Percentiles rank a stretch among this genome's conserved stretches.
Conservation (phyloP, 2,113 vertebrate species). For the Epinephelus fuscoguttatus region DNA sequence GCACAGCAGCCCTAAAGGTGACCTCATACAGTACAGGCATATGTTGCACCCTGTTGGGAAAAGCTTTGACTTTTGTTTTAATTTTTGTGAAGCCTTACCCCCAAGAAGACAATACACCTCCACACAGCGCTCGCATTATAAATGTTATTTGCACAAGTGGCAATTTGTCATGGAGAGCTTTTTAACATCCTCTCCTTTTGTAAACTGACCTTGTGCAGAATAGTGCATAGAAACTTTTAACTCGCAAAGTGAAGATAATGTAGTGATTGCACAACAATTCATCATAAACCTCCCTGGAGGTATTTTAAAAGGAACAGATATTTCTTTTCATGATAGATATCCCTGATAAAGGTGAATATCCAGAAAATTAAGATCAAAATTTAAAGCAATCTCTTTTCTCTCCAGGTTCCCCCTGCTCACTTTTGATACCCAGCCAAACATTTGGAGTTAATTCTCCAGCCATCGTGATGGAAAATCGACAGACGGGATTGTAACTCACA, state of each 20-base stretch:
- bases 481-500: constrained; percentile 80
- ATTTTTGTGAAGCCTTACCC: constrained; percentile 42
- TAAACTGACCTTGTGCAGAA: constrained; percentile 31
- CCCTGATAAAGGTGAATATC: constrained; percentile 45
- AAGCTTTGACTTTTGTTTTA: constrained; percentile 52
- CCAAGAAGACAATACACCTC: constrained; percentile 47
- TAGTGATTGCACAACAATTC: constrained; percentile 2
- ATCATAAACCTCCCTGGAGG: constrained; percentile 25
- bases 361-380: constrained; percentile 52
- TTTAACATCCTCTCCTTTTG: constrained; percentile 46
- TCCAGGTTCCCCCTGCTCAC: constrained; percentile 37
- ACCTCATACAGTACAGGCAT: constrained; percentile 53
- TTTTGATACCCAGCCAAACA: constrained; percentile 77
- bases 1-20: constrained; percentile 55
- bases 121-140: constrained; percentile 22
- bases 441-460: constrained; percentile 85
- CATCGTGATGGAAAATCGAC: constrained; percentile 79
- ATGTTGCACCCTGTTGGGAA: constrained; percentile 60
- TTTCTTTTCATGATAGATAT: constrained; percentile 48
- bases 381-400: constrained; percentile 10
- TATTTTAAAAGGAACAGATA: constrained; percentile 46
- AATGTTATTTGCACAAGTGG: constrained; percentile 49
- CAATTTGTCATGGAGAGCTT: constrained; percentile 57
- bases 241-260: not conserved
- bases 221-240: constrained; percentile 38